A percentile compares a stretch with the other conserved stretches of the same genome.
These are phyloP conservation scores for Cloeon dipterum DNA, from an alignment of 2,888 invertebrate species.

Conservation along the genomic window DNA sequence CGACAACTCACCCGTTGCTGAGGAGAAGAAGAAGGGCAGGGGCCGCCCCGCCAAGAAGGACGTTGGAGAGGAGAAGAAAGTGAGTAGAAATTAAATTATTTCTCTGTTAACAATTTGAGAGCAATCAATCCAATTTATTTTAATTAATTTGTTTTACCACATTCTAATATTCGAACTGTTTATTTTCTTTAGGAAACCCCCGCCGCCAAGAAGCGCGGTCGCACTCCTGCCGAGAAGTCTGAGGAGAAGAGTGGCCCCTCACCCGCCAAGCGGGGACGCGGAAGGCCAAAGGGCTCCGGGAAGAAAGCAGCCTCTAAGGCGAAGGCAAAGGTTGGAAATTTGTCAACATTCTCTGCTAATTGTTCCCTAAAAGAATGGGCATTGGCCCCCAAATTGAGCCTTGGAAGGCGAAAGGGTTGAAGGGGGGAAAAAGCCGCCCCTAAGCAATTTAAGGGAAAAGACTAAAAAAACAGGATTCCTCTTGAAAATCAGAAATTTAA, in stretches of 20 bases:
- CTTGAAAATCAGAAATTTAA: no score
- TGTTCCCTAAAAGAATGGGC: no score
- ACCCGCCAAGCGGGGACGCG: conserved; percentile 27
- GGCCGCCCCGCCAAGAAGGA: conserved; percentile 9
- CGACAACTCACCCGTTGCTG: conserved; percentile 9
- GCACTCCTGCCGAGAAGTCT: conserved; percentile 10
- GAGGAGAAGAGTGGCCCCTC: conserved; percentile 12
- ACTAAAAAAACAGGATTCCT: background rate
- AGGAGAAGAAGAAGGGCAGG: conserved; percentile 9
- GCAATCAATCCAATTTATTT: no score
- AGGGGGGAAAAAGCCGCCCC: no score
- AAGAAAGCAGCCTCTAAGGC: conserved; percentile 21
- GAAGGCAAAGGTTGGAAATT: conserved; percentile 16
- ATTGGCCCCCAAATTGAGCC: no score
- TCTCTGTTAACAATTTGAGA: no score
- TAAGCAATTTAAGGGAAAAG: no score
- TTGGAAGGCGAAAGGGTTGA: no score
- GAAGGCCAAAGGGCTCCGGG: conserved; percentile 27
- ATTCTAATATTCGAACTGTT: background rate
- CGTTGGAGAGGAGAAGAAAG: conserved; percentile 5
- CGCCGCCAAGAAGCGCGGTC: conserved; percentile 13
- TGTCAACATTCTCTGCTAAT: no score
- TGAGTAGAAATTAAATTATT: background rate
- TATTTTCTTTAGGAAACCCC: conserved; percentile 6
- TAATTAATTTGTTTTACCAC: background rate